Evolutionary conservation across 2,888 invertebrate species (phyloP).

Genomic region (Trissoscelio sp.): DNA sequence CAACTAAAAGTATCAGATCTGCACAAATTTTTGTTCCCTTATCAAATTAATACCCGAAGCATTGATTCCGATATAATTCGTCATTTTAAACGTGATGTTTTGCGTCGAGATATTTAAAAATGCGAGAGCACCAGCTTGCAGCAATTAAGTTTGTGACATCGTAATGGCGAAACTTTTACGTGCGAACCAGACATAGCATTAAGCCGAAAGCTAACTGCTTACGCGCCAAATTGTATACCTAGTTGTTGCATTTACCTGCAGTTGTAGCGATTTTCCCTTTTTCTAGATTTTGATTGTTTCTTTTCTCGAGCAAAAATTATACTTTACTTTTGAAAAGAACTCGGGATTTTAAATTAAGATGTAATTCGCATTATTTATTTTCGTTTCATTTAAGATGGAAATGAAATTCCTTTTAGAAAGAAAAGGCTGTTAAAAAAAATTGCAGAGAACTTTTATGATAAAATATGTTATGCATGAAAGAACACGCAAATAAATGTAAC

Average conservation of each 20-base stretch:
- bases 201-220: slow-evolving; percentile 58
- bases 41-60: background rate
- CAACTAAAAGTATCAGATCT: background rate
- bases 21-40: background rate
- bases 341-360: too few species aligned
- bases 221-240: slow-evolving; percentile 68
- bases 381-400: too few species aligned
- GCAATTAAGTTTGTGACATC: slow-evolving; percentile 58
- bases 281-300: background rate
- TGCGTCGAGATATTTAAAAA: slow-evolving; percentile 21
- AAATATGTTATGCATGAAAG: too few species aligned
- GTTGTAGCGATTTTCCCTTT: slow-evolving; percentile 21
- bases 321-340: too few species aligned
- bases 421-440: too few species aligned
- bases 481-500: too few species aligned
- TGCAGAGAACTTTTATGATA: too few species aligned
- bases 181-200: slow-evolving; percentile 42
- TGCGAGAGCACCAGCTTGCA: slow-evolving; percentile 28
- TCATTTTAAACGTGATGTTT: too few species aligned
- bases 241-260: slow-evolving; percentile 41
- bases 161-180: slow-evolving; percentile 68
- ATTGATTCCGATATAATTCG: background rate
- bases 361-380: too few species aligned
- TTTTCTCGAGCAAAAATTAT: background rate
- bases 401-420: too few species aligned